These are phyloP conservation scores for Chaetogeoica ovagalla DNA, from an alignment of 2,888 invertebrate species.

Conservation along the genomic window DNA sequence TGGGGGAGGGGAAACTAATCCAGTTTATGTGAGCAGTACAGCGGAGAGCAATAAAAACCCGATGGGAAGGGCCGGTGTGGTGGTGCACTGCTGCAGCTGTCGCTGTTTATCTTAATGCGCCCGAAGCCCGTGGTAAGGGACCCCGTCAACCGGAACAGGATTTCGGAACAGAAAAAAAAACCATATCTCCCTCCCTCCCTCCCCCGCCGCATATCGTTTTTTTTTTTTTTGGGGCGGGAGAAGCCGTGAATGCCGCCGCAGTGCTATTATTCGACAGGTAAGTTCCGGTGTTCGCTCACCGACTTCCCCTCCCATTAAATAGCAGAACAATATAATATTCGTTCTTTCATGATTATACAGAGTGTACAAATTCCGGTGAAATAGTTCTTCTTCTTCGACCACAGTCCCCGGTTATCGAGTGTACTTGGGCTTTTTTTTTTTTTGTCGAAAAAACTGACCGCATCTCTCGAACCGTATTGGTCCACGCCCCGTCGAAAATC, in stretches of 20 bases:
- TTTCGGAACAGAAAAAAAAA: conserved; percentile 29
- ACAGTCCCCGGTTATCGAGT: too few relatives aligned
- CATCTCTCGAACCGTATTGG: too few relatives aligned
- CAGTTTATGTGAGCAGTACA: neutral
- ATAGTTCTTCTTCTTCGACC: too few relatives aligned
- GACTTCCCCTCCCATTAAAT: neutral
- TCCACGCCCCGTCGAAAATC: too few relatives aligned
- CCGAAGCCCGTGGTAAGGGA: conserved; percentile 41
- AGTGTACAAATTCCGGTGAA: too few relatives aligned
- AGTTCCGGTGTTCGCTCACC: conserved; percentile 42
- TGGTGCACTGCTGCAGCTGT: conserved; percentile 31
- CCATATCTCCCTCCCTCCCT: neutral
- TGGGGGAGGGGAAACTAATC: conserved; percentile 12
- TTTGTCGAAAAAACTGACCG: too few relatives aligned
- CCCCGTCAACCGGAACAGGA: conserved; percentile 48
- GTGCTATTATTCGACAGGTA: conserved; percentile 31
- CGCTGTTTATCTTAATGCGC: conserved; percentile 40
- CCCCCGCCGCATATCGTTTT: too few relatives aligned
- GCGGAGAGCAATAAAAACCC: conserved; percentile 30
- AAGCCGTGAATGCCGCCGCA: too few relatives aligned
- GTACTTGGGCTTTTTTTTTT: too few relatives aligned
- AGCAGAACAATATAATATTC: neutral
- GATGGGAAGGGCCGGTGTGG: conserved; percentile 29
- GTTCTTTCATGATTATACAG: too few relatives aligned
- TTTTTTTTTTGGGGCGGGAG: neutral